These are phyloP conservation scores for Macrotrachela quadricornifera DNA, from an alignment of 1,140 invertebrate genomes.

Conservation along the genomic window DNA sequence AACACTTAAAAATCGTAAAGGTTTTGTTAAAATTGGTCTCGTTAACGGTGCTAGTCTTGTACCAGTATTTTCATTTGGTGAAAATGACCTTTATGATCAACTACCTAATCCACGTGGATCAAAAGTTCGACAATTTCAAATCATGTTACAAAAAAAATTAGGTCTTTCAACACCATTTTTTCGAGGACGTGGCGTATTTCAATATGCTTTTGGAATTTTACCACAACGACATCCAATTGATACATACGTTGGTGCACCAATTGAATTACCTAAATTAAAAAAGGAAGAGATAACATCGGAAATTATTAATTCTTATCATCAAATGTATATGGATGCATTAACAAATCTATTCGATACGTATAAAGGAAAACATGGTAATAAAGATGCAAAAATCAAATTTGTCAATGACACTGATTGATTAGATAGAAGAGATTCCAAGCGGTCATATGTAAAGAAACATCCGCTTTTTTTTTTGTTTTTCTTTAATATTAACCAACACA, in stretches of 20 bases:
- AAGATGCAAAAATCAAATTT: too few relatives aligned
- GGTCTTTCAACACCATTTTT: conserved; percentile 58
- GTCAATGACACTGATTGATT: too few relatives aligned
- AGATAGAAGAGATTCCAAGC: too few relatives aligned
- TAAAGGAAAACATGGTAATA: conserved; percentile 3
- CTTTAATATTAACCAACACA: too few relatives aligned
- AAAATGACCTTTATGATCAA: conserved; percentile 64
- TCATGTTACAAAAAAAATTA: conserved; percentile 41
- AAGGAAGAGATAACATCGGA: not conserved
- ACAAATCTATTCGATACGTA: conserved; percentile 1
- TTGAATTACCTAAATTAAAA: too few relatives aligned
- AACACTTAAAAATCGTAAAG: conserved; percentile 24
- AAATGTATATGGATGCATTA: not conserved
- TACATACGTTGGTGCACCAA: too few relatives aligned
- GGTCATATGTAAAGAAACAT: too few relatives aligned
- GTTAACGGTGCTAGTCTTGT: conserved; percentile 43
- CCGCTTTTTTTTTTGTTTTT: too few relatives aligned
- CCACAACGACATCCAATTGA: conserved; percentile 52
- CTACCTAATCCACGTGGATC: conserved; percentile 46
- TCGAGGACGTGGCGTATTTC: conserved; percentile 61
- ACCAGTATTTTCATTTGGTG: conserved; percentile 71
- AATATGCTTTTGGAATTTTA: conserved; percentile 62
- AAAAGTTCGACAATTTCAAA: conserved; percentile 43
- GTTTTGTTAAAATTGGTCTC: conserved; percentile 27
- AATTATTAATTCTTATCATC: not conserved